A percentile compares a stretch with the other conserved stretches of the same genome.
Conservation (phyloP, 2,888 invertebrate genomes). For the Aspidiotus destructor region DNA sequence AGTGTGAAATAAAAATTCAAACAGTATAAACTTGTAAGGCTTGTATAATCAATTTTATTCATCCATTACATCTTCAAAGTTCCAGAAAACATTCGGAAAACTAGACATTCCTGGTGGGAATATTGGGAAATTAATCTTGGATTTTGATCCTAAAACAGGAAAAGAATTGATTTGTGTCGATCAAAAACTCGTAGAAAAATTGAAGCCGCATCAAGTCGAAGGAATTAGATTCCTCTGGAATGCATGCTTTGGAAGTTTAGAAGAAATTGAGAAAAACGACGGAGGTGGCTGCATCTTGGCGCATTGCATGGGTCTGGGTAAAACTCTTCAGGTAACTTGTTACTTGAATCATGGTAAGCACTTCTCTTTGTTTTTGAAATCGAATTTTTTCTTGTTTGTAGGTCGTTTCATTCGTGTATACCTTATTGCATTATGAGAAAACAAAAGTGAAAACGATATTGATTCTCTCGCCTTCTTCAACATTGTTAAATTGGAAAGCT, state of each 20-base stretch:
- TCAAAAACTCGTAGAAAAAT: slow-evolving; percentile 57
- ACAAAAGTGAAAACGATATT: slow-evolving; percentile 58
- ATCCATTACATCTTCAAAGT: slow-evolving; percentile 29
- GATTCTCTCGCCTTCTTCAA: slow-evolving; percentile 87
- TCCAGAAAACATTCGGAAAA: slow-evolving; percentile 34
- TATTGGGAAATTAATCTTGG: slow-evolving; percentile 60
- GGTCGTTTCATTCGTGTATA: slow-evolving; percentile 79
- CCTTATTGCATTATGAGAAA: slow-evolving; percentile 58
- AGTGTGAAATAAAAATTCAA: slow-evolving; percentile 35
- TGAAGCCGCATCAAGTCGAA: slow-evolving; percentile 78
- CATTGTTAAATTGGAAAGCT: slow-evolving; percentile 90
- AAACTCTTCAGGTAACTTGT: slow-evolving; percentile 66
- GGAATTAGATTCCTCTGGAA: slow-evolving; percentile 87
- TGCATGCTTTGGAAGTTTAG: slow-evolving; percentile 65
- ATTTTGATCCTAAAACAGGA: slow-evolving; percentile 75
- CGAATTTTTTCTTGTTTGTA: slow-evolving; percentile 41
- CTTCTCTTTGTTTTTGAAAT: no score
- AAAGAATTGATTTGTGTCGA: slow-evolving; percentile 72
- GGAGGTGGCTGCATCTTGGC: slow-evolving; percentile 81
- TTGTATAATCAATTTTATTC: background rate
- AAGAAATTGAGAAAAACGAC: slow-evolving; percentile 48
- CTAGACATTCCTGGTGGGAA: slow-evolving; percentile 26
- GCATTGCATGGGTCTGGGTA: slow-evolving; percentile 94
- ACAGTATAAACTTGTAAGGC: no score
- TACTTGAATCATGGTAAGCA: background rate